Evolutionary conservation across 37 sponge, comb jelly and placozoan genomes (phyloP).

Genomic region (Theonella swinhoei): DNA sequence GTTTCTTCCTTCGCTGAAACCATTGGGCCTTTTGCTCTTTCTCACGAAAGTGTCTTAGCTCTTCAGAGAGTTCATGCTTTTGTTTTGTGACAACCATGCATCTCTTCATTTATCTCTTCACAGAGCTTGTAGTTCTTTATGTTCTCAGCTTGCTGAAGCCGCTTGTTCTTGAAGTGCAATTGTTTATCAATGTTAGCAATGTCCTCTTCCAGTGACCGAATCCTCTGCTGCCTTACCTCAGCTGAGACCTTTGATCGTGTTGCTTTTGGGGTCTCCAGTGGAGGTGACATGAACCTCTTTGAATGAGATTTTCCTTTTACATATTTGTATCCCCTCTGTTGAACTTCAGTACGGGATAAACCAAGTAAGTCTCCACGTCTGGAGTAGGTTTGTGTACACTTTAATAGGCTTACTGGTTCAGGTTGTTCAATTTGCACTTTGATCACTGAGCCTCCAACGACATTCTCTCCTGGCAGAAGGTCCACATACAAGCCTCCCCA

Average conservation of each 20-base stretch:
- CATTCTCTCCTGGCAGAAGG: no score
- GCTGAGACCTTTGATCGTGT: conserved; percentile 2
- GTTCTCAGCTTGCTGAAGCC: neutral
- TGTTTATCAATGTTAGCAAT: neutral
- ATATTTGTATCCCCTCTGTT: conserved; percentile 20
- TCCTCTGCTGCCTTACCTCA: conserved; percentile 8
- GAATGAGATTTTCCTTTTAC: conserved; percentile 29
- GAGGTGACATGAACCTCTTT: neutral
- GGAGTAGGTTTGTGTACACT: no score
- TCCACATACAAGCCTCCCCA: no score
- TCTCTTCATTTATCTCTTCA: conserved; percentile 36
- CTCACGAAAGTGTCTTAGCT: no score
- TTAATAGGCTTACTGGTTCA: no score
- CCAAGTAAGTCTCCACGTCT: no score
- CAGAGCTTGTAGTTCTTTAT: conserved; percentile 17
- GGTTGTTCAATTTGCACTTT: no score
- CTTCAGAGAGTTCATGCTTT: no score
- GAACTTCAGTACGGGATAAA: no score
- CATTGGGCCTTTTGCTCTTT: neutral
- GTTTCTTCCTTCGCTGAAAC: neutral
- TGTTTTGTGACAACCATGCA: no score
- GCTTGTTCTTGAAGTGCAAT: conserved; percentile 15
- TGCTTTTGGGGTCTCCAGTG: neutral
- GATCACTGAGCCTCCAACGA: no score
- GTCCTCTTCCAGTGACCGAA: conserved; percentile 15